Evolutionary conservation across 2,797 vertebrate genomes (phyloP).

Genomic region (Philypnodon macrostomus): DNA sequence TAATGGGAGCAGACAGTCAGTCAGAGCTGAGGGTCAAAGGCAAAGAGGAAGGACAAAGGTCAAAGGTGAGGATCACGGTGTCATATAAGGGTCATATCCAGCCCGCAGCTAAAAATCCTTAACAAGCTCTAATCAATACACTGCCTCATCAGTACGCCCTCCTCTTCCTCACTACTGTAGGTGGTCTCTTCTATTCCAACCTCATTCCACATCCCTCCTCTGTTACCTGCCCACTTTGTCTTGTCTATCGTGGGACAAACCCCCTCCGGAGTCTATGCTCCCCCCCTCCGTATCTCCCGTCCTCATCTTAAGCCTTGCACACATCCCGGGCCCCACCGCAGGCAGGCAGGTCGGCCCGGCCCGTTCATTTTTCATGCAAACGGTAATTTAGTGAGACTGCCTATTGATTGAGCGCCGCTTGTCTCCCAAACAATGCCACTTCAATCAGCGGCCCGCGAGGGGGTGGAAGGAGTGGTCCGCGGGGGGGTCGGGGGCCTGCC

Average conservation of each 20-base stretch:
- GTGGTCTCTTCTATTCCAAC: conserved; percentile 50
- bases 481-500: conserved; percentile 73
- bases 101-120: conserved; percentile 47
- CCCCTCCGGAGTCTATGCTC: conserved; percentile 21
- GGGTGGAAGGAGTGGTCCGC: conserved; percentile 52
- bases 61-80: conserved; percentile 57
- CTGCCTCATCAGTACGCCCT: conserved; percentile 26
- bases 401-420: conserved; percentile 80
- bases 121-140: conserved; percentile 69
- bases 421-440: conserved; percentile 85
- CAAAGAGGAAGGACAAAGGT: conserved; percentile 58
- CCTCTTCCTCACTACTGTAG: conserved; percentile 45
- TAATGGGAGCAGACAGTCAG: conserved; percentile 1
- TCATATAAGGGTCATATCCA: conserved; percentile 15
- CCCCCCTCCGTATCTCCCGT: conserved; percentile 46
- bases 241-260: conserved; percentile 55
- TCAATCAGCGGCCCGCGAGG: conserved; percentile 80
- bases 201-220: conserved; percentile 40
- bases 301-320: conserved; percentile 49
- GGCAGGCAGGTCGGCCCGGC: conserved; percentile 67
- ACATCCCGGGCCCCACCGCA: conserved; percentile 64
- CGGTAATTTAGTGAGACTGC: conserved; percentile 84
- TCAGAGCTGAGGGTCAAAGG: conserved; percentile 53
- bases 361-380: conserved; percentile 84
- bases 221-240: conserved; percentile 64